These are phyloP conservation scores for Sialia sialis DNA, from an alignment of 2,113 vertebrate species.

Conservation along the genomic window DNA sequence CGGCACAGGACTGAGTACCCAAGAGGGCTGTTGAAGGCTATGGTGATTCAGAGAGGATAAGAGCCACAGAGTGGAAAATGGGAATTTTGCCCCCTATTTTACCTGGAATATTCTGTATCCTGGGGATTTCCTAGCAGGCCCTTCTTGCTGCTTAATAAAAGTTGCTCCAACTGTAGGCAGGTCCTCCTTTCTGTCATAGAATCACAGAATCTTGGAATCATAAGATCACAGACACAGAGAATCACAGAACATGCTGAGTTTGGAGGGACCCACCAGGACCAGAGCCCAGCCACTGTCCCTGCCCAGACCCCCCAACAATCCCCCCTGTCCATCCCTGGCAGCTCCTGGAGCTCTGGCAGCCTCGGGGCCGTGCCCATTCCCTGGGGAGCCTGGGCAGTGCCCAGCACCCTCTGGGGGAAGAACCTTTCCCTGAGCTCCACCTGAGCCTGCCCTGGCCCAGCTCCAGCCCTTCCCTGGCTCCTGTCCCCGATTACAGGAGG, in stretches of 20 bases:
- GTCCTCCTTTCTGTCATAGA: background rate
- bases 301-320: background rate
- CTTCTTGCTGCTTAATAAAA: background rate
- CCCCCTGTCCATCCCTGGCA: background rate
- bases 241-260: rapidly evolving
- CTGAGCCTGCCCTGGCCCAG: background rate
- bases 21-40: background rate
- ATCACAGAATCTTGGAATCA: background rate
- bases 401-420: background rate
- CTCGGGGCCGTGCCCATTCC: background rate
- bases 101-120: background rate
- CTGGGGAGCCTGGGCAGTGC: background rate
- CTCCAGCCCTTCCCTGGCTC: rapidly evolving
- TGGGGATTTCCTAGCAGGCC: background rate
- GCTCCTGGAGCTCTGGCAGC: background rate
- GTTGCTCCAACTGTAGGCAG: background rate
- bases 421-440: background rate
- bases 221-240: rapidly evolving
- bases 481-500: background rate
- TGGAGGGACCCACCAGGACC: rapidly evolving
- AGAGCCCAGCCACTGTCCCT: rapidly evolving
- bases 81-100: background rate
- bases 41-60: background rate
- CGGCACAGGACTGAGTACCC: background rate
- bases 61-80: background rate